These are phyloP conservation scores for Tachycineta bicolor DNA, from an alignment of 2,113 vertebrate species.

Conservation along the genomic window DNA sequence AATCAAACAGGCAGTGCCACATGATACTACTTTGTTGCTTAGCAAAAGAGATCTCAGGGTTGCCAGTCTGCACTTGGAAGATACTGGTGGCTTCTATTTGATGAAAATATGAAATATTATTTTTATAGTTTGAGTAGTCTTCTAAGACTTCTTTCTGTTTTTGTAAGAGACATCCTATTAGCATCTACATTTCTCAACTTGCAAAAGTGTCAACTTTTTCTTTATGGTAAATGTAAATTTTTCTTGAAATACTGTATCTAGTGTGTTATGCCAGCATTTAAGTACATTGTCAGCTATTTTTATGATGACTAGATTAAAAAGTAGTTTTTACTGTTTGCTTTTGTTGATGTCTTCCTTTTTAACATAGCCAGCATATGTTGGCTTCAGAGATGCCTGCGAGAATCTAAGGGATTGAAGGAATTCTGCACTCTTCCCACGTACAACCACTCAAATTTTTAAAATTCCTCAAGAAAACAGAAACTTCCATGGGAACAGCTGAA, in stretches of 20 bases:
- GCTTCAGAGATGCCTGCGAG: not conserved
- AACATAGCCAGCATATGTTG: not conserved
- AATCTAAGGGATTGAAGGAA: not conserved
- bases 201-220: not conserved
- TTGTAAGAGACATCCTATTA: not conserved
- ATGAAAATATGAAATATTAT: not conserved
- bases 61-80: not conserved
- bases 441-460: constrained; percentile 50
- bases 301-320: not conserved
- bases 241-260: not conserved
- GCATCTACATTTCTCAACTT: not conserved
- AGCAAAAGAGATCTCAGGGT: not conserved
- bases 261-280: not conserved
- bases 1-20: not conserved
- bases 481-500: constrained; percentile 8
- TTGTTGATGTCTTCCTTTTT: not conserved
- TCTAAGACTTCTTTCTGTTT: not conserved
- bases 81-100: not conserved
- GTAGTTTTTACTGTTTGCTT: not conserved
- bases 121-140: not conserved
- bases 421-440: constrained; percentile 9
- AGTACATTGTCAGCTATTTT: not conserved
- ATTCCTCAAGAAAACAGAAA: constrained; percentile 17
- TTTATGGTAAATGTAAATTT: not conserved
- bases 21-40: not conserved